Conservation (phyloP, 2,888 invertebrate species). For the Drosophila bunnanda region DNA sequence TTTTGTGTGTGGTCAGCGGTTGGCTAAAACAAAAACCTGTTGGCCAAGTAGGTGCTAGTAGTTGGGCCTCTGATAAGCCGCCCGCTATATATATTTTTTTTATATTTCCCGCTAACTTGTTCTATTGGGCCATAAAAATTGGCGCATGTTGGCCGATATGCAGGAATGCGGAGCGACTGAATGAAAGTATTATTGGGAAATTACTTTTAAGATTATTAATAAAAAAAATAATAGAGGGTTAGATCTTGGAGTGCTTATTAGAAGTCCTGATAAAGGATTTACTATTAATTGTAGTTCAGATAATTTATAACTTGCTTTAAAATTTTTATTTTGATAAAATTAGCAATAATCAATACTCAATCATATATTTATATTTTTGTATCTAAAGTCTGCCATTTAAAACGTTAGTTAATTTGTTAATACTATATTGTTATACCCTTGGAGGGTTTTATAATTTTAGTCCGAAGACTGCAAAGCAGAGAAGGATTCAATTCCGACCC, state of each 20-base stretch:
- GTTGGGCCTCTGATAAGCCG: conserved; percentile 33
- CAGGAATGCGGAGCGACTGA: not conserved
- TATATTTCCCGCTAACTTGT: conserved; percentile 39
- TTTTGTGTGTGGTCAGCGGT: conserved; percentile 30
- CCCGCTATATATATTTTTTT: conserved; percentile 29
- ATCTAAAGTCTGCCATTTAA: not conserved
- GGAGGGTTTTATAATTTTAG: no score
- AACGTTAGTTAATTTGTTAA: no score
- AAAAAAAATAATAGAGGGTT: not conserved
- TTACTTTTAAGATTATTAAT: not conserved
- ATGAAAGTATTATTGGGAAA: conserved; percentile 12
- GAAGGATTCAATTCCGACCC: no score
- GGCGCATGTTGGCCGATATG: conserved; percentile 13
- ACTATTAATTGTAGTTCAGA: not conserved
- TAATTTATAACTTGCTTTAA: not conserved
- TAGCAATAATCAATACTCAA: not conserved
- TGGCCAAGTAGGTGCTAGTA: conserved; percentile 23
- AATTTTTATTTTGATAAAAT: not conserved
- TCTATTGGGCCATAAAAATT: conserved; percentile 23
- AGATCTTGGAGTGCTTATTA: not conserved
- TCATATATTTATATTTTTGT: not conserved
- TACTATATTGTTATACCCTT: no score
- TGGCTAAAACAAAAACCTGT: conserved; percentile 28
- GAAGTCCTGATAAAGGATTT: not conserved
- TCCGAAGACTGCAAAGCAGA: no score